These are phyloP conservation scores for Pan paniscus DNA, from an alignment of 2,113 vertebrate species.

Conservation along the genomic window DNA sequence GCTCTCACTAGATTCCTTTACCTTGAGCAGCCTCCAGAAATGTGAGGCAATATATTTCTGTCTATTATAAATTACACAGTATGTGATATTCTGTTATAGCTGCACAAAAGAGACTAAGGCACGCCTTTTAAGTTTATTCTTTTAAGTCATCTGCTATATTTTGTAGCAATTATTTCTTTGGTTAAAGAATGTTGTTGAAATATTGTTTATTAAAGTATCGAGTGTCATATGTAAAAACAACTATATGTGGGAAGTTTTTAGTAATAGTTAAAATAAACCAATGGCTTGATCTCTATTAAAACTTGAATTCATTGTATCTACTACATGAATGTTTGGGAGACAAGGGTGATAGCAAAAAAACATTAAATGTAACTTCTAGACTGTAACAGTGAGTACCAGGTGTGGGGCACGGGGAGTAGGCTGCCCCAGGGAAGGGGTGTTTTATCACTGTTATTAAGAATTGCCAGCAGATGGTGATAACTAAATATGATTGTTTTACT, in stretches of 20 bases:
- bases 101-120: background rate
- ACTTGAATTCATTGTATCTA: background rate
- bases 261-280: background rate
- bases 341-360: background rate
- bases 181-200: background rate
- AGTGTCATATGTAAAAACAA: background rate
- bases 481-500: background rate
- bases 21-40: background rate
- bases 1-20: background rate
- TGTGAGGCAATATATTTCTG: background rate
- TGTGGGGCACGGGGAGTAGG: rapidly evolving
- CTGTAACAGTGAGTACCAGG: background rate
- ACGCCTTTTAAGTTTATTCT: background rate
- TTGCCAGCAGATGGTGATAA: background rate
- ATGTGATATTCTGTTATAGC: background rate
- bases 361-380: background rate
- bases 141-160: background rate
- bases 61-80: background rate
- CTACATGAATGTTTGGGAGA: background rate
- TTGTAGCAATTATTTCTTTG: background rate
- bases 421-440: background rate
- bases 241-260: background rate
- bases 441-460: background rate
- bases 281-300: background rate
- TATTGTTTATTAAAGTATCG: background rate